Conservation (phyloP, 1,140 invertebrate genomes). For the Latrodectus geometricus region DNA sequence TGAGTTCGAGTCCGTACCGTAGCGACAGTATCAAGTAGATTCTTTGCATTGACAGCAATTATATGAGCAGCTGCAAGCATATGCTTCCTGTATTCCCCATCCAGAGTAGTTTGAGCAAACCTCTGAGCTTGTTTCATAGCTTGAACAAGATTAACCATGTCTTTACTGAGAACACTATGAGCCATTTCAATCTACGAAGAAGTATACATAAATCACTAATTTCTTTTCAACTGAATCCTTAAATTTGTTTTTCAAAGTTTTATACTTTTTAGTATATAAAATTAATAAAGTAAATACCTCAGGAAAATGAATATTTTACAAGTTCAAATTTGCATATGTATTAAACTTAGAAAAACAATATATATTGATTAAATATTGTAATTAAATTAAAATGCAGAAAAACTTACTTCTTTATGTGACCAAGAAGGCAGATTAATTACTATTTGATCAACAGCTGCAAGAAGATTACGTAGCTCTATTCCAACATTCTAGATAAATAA, state of each 20-base stretch:
- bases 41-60: slow-evolving; percentile 96
- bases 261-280: too few species aligned
- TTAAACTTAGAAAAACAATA: too few species aligned
- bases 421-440: slow-evolving; percentile 80
- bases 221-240: too few species aligned
- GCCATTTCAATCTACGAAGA: slow-evolving; percentile 90
- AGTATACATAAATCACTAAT: too few species aligned
- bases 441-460: slow-evolving; percentile 86
- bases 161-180: slow-evolving; percentile 94
- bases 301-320: not conserved
- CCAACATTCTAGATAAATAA: slow-evolving; percentile 77
- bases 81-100: slow-evolving; percentile 92
- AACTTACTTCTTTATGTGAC: slow-evolving; percentile 68
- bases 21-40: slow-evolving; percentile 93
- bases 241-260: too few species aligned
- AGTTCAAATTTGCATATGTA: not conserved
- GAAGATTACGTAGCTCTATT: slow-evolving; percentile 80
- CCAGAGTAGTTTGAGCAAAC: slow-evolving; percentile 89
- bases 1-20: slow-evolving; percentile 79
- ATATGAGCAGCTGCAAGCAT: slow-evolving; percentile 95
- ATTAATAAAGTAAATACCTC: too few species aligned
- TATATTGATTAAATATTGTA: too few species aligned
- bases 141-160: slow-evolving; percentile 94
- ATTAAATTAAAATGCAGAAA: not conserved
- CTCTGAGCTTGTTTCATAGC: slow-evolving; percentile 93